Evolutionary conservation across 2,797 vertebrate genomes (phyloP).

Genomic region (Enteromius anoplus): DNA sequence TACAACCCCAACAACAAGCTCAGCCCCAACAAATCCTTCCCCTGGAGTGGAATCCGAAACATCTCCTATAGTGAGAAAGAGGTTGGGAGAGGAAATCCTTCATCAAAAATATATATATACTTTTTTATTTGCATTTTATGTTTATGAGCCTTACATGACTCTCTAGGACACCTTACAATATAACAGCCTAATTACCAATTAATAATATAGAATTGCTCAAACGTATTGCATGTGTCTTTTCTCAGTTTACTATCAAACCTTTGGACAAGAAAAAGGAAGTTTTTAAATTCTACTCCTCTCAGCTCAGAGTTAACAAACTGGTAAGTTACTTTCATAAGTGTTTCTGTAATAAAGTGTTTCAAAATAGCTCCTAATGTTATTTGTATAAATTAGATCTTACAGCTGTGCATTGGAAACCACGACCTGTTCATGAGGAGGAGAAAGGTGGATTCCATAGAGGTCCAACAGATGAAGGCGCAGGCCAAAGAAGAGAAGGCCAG

Average conservation of each 20-base stretch:
- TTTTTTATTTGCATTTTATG: background rate
- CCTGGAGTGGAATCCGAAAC: slow-evolving; percentile 90
- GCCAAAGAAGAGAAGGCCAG: slow-evolving; percentile 92
- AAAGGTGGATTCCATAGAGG: slow-evolving; percentile 91
- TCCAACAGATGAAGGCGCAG: slow-evolving; percentile 94
- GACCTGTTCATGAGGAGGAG: slow-evolving; percentile 92
- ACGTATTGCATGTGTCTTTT: background rate
- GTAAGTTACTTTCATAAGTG: slow-evolving; percentile 69
- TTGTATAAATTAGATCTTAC: slow-evolving; percentile 76
- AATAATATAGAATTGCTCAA: background rate
- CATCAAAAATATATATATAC: background rate
- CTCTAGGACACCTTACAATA: background rate
- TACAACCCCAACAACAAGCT: slow-evolving; percentile 90
- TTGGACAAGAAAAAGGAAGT: slow-evolving; percentile 93
- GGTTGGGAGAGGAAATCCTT: slow-evolving; percentile 67
- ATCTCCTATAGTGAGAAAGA: slow-evolving; percentile 94
- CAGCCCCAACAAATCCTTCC: slow-evolving; percentile 88
- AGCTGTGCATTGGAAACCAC: slow-evolving; percentile 92
- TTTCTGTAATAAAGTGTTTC: background rate
- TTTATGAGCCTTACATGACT: background rate
- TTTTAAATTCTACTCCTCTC: slow-evolving; percentile 93
- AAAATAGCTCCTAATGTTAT: background rate
- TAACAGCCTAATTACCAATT: background rate
- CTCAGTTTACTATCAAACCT: slow-evolving; percentile 90
- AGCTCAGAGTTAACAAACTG: slow-evolving; percentile 90